phyloP scores from a whole-genome alignment of 2,797 vertebrate species.

The Alca torda region DNA sequence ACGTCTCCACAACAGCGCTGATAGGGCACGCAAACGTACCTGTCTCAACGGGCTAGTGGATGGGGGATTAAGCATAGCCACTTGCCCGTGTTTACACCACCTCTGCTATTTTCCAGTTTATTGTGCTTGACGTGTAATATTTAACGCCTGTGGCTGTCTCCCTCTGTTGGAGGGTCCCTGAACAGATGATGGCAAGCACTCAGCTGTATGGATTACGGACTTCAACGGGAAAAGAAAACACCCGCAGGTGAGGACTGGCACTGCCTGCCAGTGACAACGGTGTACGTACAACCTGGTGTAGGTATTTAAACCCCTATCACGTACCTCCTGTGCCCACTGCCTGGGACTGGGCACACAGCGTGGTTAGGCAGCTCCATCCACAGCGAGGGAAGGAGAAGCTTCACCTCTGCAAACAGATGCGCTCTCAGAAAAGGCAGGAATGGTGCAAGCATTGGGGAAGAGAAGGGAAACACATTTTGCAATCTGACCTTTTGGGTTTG shows the following conservation, averaged over 20 bases:
- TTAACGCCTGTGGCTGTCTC: background rate
- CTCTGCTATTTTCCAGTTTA: background rate
- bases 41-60: fast-evolving
- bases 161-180: background rate
- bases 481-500: background rate
- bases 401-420: background rate
- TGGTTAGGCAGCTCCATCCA: background rate
- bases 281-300: fast-evolving
- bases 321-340: background rate
- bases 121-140: too few relatives aligned
- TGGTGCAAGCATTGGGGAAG: background rate
- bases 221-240: background rate
- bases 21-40: background rate
- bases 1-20: fast-evolving
- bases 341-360: fast-evolving
- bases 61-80: background rate
- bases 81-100: background rate
- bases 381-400: background rate
- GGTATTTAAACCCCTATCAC: background rate
- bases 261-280: background rate
- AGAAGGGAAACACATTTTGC: background rate
- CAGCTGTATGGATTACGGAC: background rate
- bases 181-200: background rate
- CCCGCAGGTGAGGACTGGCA: background rate
- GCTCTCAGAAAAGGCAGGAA: background rate